phyloP scores from a whole-genome alignment of 2,113 vertebrate species.

The Charadrius vociferus region DNA sequence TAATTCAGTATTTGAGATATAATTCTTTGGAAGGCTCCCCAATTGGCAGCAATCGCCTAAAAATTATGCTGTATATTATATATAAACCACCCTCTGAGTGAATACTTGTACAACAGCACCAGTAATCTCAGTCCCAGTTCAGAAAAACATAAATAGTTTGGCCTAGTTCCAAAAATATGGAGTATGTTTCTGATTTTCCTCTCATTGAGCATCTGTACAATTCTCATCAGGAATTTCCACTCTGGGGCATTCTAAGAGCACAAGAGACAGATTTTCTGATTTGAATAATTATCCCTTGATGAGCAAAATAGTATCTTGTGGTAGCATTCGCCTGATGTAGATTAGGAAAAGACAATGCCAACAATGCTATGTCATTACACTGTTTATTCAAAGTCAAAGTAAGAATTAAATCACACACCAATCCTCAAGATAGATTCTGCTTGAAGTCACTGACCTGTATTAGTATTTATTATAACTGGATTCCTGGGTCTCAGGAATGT shows the following conservation, averaged over 20 bases:
- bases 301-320: background rate
- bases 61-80: constrained; percentile 49
- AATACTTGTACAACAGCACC: constrained; percentile 38
- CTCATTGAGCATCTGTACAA: background rate
- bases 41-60: constrained; percentile 23
- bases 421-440: background rate
- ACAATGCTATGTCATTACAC: background rate
- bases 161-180: constrained; percentile 11
- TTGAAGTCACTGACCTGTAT: background rate
- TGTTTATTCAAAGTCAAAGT: background rate
- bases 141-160: constrained; percentile 29
- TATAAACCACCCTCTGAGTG: constrained; percentile 50
- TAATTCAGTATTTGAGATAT: constrained; percentile 34
- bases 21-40: constrained; percentile 55
- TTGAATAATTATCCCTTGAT: constrained; percentile 7
- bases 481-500: background rate
- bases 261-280: constrained; percentile 4
- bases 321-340: background rate
- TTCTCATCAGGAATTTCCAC: constrained; percentile 37
- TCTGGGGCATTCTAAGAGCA: background rate
- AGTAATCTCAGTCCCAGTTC: background rate
- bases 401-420: background rate
- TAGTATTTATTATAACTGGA: background rate
- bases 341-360: background rate
- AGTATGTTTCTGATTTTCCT: background rate